Evolutionary conservation across 2,797 vertebrate species (phyloP), one percentile per base, ranked within the genome.

Genomic region (Erpetoichthys calabaricus): DNA sequence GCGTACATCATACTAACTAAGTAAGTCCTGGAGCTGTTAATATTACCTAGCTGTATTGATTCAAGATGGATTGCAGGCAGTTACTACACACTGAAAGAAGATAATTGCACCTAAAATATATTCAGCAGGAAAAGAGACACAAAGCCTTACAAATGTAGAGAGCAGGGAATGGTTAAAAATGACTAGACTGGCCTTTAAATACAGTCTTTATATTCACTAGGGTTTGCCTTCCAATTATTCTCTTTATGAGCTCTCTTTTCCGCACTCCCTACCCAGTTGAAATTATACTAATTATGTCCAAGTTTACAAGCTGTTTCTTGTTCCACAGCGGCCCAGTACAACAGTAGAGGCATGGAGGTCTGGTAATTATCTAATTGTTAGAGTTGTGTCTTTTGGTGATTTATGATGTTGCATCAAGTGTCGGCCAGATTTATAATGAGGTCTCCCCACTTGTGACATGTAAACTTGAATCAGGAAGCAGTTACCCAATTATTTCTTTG

Each of bases 291-390:
- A 65, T 69, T 66, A 71, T 58, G 62, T 58, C 51, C 47, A 59
- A 57, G 62, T 68, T 70, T 69, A 64, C 57, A 60, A 59, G 53
- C 45, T 61, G 56, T 56, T 70, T 69, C 68, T 42, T 60, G 64
- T 68, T 62, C 62, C 67, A 65, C 66, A 58, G 56, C 52, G 63
- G 74, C 74, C 76, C 75, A 73, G 77, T 80, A 80, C 87, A 90
- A 83, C 83, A 80, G 81, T 70, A 73, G 70, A 87, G 89, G 89
- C 86, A 86, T 65, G 71, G 82, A 79, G 80, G 77, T 86, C 83
- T 81, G 80, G 81, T 92, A 93, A 95, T 93, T 91, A 92, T 86
- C 88, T 91, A 94, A 94, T 93, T 91, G 90, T 91, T 90, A 78
- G 78, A 85, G 85, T 86, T 83, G 81, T 85, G 89, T 83, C 87